A percentile compares a stretch with the other conserved stretches of the same genome.
Evolutionary conservation across 2,888 invertebrate species (phyloP).

Genomic region (Bimastos eiseni): DNA sequence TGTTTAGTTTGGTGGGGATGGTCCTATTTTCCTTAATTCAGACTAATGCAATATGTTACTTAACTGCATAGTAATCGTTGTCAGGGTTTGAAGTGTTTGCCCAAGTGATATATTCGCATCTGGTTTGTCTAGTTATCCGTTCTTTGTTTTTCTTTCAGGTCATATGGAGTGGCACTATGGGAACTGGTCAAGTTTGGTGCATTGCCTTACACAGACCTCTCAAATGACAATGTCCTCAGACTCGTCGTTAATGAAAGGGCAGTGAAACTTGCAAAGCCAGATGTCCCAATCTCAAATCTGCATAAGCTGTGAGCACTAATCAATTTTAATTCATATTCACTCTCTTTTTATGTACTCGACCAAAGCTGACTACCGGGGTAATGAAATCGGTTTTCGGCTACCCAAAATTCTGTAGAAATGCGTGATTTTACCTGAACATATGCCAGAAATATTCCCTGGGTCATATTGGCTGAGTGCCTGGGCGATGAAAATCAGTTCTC

Average conservation of each 20-base stretch:
- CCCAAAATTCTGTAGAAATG: too few species aligned
- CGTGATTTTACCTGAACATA: too few species aligned
- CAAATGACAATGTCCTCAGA: conserved; percentile 70
- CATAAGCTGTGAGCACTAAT: conserved; percentile 56
- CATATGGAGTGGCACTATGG: conserved; percentile 77
- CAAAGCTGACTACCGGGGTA: too few species aligned
- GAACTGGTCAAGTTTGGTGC: conserved; percentile 77
- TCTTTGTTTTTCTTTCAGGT: conserved; percentile 50
- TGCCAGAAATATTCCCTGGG: too few species aligned
- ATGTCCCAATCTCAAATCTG: conserved; percentile 47
- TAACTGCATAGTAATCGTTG: too few species aligned
- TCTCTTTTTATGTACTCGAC: too few species aligned
- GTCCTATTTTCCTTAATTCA: too few species aligned
- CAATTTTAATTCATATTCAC: neutral
- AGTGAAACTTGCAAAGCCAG: conserved; percentile 49
- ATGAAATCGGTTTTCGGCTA: too few species aligned
- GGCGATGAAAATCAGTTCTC: too few species aligned
- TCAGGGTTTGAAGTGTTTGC: neutral
- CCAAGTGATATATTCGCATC: neutral
- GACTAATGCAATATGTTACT: neutral
- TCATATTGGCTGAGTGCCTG: too few species aligned
- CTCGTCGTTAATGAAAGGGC: conserved; percentile 52
- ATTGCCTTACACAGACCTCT: conserved; percentile 69
- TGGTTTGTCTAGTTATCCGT: neutral
- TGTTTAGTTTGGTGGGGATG: too few species aligned